A percentile compares a stretch with the other conserved stretches of the same genome.
phyloP scores from a whole-genome alignment of 2,888 invertebrate genomes.

The Clitarchus hookeri region DNA sequence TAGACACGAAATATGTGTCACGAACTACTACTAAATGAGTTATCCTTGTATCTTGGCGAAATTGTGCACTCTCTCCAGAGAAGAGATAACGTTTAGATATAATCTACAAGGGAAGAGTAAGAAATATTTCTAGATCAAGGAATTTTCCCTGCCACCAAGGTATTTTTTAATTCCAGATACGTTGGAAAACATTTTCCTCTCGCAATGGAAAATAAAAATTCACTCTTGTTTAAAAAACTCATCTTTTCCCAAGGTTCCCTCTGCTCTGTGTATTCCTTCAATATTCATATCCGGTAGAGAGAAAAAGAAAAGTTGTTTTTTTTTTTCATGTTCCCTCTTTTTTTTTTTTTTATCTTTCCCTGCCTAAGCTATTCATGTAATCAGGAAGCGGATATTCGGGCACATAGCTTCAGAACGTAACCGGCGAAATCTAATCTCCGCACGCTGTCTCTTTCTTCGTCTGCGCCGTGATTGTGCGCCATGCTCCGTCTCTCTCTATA shows the following conservation, averaged over 20 bases:
- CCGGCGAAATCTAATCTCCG: constrained; percentile 31
- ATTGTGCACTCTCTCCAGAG: too few species aligned
- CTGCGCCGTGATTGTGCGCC: too few species aligned
- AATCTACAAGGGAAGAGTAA: too few species aligned
- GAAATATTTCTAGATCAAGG: too few species aligned
- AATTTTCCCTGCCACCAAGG: background rate
- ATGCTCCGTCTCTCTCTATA: too few species aligned
- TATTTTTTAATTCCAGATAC: constrained; percentile 2
- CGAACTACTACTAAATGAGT: too few species aligned
- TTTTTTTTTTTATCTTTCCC: background rate
- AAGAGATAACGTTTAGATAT: too few species aligned
- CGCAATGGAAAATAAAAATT: background rate
- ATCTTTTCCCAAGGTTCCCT: background rate
- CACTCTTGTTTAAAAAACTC: background rate
- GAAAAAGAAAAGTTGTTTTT: background rate
- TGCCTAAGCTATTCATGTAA: constrained; percentile 38
- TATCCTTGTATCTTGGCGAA: too few species aligned
- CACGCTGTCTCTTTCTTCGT: background rate
- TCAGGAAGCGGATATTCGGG: constrained; percentile 36
- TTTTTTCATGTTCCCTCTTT: background rate
- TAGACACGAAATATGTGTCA: too few species aligned
- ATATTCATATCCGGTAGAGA: background rate
- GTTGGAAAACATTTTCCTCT: background rate
- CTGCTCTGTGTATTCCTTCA: background rate
- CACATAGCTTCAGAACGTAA: constrained; percentile 11